Base-by-base conservation (phyloP, 2,113 vertebrate species). In the Pipa parva region DNA sequence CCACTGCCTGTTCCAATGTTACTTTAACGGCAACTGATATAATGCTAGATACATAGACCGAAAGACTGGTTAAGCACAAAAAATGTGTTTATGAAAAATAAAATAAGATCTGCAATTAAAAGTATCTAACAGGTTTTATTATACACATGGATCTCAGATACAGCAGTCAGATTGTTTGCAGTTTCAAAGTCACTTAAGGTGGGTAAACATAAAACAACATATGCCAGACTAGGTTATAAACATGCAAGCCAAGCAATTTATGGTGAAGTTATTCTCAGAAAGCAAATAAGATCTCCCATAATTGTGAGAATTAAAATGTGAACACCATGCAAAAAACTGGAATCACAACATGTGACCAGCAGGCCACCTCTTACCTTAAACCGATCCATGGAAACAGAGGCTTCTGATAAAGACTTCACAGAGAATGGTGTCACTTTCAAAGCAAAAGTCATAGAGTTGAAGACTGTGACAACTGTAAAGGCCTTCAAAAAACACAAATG, bases 391-490 rank as follows among this genome's bases (percentile, higher is more conserved):
- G 94, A 89, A 31, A 97, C 92, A 0, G 93, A 92, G 3, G 91
- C 94, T 72, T 97, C 94, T 1, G 94, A 95, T 1, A 97, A 81
- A 33, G 92, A 95, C 75, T 96, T 97, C 71, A 97, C 93, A 7
- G 93, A 96, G 72, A 97, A 94, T 0, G 94, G 94, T 1, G 94
- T 97, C 64, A 97, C 93, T 86, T 97, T 97, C 62, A 97, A 83
- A 66, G 94, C 93, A 83, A 97, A 97, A 59, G 94, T 96, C 94
- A 97, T 97, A 46, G 94, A 91, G 69, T 96, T 97, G 75, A 96
- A 97, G 63, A 97, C 92, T 7, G 93, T 97, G 26, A 97, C 93
- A 63, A 97, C 94, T 10, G 94, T 96, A 77, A 97, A 97, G 55
- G 94, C 94, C 94, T 97, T 71, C 48, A 72, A 74, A 73, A 0